These are phyloP conservation scores for Plemyria rubiginata DNA, from an alignment of 2,888 invertebrate species.

Conservation along the genomic window DNA sequence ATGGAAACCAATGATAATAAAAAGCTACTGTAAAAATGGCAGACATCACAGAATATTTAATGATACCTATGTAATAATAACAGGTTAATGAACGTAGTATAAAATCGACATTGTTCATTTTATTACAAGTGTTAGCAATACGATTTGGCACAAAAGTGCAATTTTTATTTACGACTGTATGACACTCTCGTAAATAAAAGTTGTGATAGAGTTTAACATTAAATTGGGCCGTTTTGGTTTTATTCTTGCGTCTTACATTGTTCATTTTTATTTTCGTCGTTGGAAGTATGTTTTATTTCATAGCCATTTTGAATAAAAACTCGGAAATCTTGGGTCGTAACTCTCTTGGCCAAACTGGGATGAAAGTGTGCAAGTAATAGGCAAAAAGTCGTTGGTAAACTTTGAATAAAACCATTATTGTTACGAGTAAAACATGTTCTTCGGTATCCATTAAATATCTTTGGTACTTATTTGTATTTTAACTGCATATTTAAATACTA, in stretches of 20 bases:
- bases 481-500: not conserved
- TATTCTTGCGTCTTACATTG: not conserved
- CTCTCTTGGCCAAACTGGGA: not conserved
- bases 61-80: constrained; percentile 28
- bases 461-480: not conserved
- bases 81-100: constrained; percentile 48
- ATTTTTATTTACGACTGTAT: too few species aligned
- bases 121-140: constrained; percentile 48
- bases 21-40: constrained; percentile 27
- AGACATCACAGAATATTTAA: constrained; percentile 36
- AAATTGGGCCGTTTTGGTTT: constrained; percentile 7
- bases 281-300: not conserved
- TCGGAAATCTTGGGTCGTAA: not conserved
- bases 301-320: constrained; percentile 2
- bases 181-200: constrained; percentile 32
- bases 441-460: constrained; percentile 4
- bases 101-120: constrained; percentile 49
- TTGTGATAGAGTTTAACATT: constrained; percentile 37
- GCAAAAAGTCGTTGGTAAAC: constrained; percentile 1
- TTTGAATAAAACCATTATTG: constrained; percentile 1
- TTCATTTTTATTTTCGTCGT: constrained; percentile 6
- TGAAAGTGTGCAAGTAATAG: constrained; percentile 4
- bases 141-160: constrained; percentile 49
- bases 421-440: constrained; percentile 6
- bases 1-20: constrained; percentile 35